phyloP scores from a whole-genome alignment of 2,113 vertebrate genomes.

The Nerophis ophidion region DNA sequence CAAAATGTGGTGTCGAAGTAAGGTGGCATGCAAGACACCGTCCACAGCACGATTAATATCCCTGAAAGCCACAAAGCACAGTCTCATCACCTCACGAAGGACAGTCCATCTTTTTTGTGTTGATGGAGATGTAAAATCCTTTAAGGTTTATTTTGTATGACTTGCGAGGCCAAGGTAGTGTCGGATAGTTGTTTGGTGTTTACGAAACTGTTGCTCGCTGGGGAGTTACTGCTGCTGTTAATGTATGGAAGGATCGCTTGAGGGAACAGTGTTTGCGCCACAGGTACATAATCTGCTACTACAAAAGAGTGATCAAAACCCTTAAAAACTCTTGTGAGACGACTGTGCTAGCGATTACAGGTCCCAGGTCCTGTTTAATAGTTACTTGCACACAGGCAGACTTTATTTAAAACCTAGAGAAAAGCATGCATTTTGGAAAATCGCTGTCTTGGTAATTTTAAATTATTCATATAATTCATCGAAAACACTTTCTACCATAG shows the following conservation, averaged over 20 bases:
- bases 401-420: conserved; percentile 4
- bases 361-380: conserved; percentile 7
- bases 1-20: neutral
- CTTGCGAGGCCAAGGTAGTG: neutral
- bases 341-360: conserved; percentile 6
- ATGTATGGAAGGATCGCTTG: neutral
- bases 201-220: conserved; percentile 1
- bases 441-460: neutral
- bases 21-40: neutral
- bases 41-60: neutral
- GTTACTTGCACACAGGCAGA: neutral
- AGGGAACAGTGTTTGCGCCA: conserved; percentile 13
- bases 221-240: neutral
- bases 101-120: conserved; percentile 7
- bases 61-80: neutral
- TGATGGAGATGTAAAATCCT: neutral
- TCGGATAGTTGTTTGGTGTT: conserved; percentile 2
- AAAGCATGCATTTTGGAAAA: neutral
- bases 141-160: neutral
- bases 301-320: conserved; percentile 18
- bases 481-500: conserved; percentile 1
- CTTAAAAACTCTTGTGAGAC: conserved; percentile 1
- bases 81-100: neutral
- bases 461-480: neutral
- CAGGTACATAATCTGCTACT: conserved; percentile 4